Percentiles rank a stretch among this genome's conserved stretches.
phyloP scores from a whole-genome alignment of 2,888 invertebrate genomes.

The Dysmachus trigonus region DNA sequence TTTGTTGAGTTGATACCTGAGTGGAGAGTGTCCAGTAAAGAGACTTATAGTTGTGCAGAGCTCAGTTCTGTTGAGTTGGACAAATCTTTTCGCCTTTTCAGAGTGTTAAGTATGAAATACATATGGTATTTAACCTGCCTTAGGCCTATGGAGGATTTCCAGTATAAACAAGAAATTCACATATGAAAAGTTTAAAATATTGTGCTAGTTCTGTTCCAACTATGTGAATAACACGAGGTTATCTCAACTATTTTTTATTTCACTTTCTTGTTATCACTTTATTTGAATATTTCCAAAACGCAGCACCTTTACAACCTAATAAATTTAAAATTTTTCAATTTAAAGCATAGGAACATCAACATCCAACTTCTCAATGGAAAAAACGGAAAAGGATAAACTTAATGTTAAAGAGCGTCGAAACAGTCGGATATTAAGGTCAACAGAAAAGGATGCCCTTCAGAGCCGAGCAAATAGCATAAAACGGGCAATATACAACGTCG shows the following conservation, averaged over 20 bases:
- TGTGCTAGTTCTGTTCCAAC: too few species aligned
- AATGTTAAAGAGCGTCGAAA: constrained; percentile 64
- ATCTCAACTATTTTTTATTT: neutral
- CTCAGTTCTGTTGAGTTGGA: too few species aligned
- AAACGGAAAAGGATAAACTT: constrained; percentile 67
- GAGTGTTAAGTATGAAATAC: too few species aligned
- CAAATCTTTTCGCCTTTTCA: too few species aligned
- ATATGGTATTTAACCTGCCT: too few species aligned
- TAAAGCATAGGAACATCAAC: neutral
- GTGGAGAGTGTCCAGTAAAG: too few species aligned
- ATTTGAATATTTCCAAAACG: neutral
- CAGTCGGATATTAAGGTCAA: constrained; percentile 64
- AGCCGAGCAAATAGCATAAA: constrained; percentile 83
- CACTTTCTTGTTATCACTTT: neutral
- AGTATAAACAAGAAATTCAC: too few species aligned
- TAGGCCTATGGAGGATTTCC: too few species aligned
- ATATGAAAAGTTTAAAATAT: too few species aligned
- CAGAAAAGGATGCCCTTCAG: constrained; percentile 69
- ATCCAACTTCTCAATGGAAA: constrained; percentile 65
- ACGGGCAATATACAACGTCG: constrained; percentile 80
- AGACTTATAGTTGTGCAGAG: too few species aligned
- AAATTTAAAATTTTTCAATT: neutral
- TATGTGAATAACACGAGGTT: neutral
- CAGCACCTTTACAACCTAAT: neutral
- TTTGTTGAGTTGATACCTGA: too few species aligned